Conservation (phyloP, 2,113 vertebrate species). For the Cyprinodon brontotheroides region DNA sequence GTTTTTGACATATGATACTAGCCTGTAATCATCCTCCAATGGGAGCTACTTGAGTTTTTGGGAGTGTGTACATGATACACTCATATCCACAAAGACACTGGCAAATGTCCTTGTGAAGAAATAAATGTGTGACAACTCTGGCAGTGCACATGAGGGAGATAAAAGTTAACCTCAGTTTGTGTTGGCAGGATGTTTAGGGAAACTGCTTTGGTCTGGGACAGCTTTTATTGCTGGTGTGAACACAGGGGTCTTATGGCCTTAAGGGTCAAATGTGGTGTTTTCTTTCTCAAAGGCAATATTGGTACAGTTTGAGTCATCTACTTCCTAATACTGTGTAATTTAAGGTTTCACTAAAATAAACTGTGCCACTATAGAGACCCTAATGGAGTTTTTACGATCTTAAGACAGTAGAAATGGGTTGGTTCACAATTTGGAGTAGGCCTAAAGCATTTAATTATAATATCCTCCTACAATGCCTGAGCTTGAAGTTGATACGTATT, state of each 20-base stretch:
- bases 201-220: background rate
- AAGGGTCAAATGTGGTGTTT: background rate
- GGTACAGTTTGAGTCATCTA: background rate
- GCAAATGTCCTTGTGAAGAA: conserved; percentile 48
- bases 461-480: background rate
- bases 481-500: background rate
- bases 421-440: background rate
- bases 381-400: background rate
- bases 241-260: background rate
- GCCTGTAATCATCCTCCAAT: conserved; percentile 57
- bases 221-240: background rate
- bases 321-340: background rate
- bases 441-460: background rate
- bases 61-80: conserved; percentile 3
- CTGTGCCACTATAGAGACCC: background rate
- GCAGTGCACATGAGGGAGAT: background rate
- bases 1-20: conserved; percentile 51
- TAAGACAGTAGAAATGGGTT: background rate
- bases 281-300: background rate
- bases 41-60: conserved; percentile 55
- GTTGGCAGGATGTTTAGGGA: conserved; percentile 1
- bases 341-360: background rate
- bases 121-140: background rate
- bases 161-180: background rate
- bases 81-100: conserved; percentile 3